Evolutionary conservation across 2,113 vertebrate genomes (phyloP).

Genomic region (Menura novaehollandiae): DNA sequence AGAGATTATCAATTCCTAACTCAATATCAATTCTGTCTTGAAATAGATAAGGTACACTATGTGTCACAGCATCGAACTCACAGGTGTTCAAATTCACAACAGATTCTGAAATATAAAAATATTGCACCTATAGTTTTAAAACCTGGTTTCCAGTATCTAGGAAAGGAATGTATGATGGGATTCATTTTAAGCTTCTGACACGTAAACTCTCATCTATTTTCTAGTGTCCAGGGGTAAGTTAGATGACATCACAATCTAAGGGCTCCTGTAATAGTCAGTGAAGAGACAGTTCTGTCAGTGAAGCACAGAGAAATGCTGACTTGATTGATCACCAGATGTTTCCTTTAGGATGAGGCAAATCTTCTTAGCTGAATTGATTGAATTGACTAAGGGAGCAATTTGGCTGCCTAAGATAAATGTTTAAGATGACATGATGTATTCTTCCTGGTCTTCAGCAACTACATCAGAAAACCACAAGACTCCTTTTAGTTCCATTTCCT

Average conservation of each 20-base stretch:
- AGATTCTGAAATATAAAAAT: background rate
- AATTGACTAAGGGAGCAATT: background rate
- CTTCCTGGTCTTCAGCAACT: background rate
- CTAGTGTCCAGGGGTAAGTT: background rate
- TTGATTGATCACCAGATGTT: background rate
- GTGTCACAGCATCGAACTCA: background rate
- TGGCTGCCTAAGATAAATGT: background rate
- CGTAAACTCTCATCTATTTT: rapidly evolving
- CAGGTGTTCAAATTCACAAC: background rate
- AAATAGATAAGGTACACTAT: background rate
- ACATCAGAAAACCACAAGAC: background rate
- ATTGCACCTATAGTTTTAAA: background rate
- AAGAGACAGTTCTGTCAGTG: background rate
- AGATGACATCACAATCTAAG: background rate
- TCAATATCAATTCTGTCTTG: background rate
- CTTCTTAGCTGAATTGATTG: background rate
- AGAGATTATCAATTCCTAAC: background rate
- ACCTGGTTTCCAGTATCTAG: background rate
- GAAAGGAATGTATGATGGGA: background rate
- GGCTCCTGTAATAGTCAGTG: background rate
- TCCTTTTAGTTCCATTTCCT: background rate
- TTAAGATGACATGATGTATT: background rate
- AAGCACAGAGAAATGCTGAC: background rate
- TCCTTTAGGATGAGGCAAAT: background rate
- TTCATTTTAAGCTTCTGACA: background rate